Evolutionary conservation across 2,888 invertebrate species (phyloP).

Genomic region (Hirtodrosophila cameraria): DNA sequence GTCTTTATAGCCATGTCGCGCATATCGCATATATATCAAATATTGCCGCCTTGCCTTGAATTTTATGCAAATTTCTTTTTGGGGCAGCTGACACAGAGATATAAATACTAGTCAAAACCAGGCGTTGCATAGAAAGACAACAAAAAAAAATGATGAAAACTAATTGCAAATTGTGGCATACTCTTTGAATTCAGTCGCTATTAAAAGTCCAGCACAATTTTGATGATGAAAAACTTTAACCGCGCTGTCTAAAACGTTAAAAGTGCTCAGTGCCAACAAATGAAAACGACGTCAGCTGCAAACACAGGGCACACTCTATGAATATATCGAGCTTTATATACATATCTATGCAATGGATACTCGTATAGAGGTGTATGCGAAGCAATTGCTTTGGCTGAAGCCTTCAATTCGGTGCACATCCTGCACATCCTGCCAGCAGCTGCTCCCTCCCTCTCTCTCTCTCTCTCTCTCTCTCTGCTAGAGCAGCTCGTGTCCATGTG

Average conservation of each 20-base stretch:
- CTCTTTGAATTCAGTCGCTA: constrained; percentile 1
- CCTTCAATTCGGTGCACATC: constrained; percentile 24
- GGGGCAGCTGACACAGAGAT: constrained; percentile 43
- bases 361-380: neutral
- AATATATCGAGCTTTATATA: constrained; percentile 36
- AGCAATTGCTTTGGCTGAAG: constrained; percentile 22
- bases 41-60: constrained; percentile 41
- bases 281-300: constrained; percentile 56
- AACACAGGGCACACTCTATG: constrained; percentile 39
- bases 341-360: constrained; percentile 15
- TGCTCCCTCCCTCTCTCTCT: constrained; percentile 10
- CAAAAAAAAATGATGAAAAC: no score
- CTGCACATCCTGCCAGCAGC: constrained; percentile 12
- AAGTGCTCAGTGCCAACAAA: constrained; percentile 16
- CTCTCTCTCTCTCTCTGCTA: no score
- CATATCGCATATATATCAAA: constrained; percentile 34
- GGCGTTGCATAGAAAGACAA: neutral
- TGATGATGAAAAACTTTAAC: constrained; percentile 54
- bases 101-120: constrained; percentile 53
- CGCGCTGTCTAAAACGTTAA: constrained; percentile 12
- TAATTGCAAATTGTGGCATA: constrained; percentile 33
- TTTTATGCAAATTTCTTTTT: constrained; percentile 48
- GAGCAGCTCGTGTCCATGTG: constrained; percentile 53
- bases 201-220: constrained; percentile 8
- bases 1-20: constrained; percentile 56